These are phyloP conservation scores for Miltochrista miniata DNA, from an alignment of 2,888 invertebrate genomes.

Conservation along the genomic window DNA sequence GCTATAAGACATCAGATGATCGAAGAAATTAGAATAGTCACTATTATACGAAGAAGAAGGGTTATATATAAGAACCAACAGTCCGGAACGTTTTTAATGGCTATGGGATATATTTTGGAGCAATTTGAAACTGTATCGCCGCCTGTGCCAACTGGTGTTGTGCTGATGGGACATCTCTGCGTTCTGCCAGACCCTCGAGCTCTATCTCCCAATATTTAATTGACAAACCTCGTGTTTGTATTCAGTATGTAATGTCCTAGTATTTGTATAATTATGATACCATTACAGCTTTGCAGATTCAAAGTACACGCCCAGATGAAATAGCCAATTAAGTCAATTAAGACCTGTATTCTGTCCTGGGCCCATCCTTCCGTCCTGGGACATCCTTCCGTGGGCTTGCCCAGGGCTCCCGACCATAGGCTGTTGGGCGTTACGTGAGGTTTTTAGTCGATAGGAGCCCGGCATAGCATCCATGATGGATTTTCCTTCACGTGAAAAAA, in stretches of 20 bases:
- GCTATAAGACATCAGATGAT: too few relatives aligned
- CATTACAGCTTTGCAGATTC: slow-evolving; percentile 28
- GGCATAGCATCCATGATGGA: too few relatives aligned
- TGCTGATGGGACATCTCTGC: slow-evolving; percentile 63
- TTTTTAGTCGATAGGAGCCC: too few relatives aligned
- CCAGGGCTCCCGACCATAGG: too few relatives aligned
- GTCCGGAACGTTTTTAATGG: slow-evolving; percentile 65
- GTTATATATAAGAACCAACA: too few relatives aligned
- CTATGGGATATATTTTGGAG: slow-evolving; percentile 66
- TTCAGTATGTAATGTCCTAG: slow-evolving; percentile 55
- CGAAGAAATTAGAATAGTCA: too few relatives aligned
- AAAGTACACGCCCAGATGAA: slow-evolving; percentile 1
- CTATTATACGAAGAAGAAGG: too few relatives aligned
- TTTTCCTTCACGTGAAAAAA: too few relatives aligned
- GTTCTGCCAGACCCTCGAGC: slow-evolving; percentile 57
- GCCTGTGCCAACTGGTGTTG: slow-evolving; percentile 65
- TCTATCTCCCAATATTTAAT: slow-evolving; percentile 50
- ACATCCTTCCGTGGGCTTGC: too few relatives aligned
- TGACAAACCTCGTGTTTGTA: slow-evolving; percentile 59
- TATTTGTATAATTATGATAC: slow-evolving; percentile 66
- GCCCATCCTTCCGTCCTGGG: too few relatives aligned
- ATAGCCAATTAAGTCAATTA: not conserved
- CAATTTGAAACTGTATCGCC: slow-evolving; percentile 53
- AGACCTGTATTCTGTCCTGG: not conserved
- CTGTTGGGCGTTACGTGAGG: too few relatives aligned